A percentile compares a stretch with the other conserved stretches of the same genome.
phyloP scores from a whole-genome alignment of 2,888 invertebrate genomes.

The Gibbula magus region DNA sequence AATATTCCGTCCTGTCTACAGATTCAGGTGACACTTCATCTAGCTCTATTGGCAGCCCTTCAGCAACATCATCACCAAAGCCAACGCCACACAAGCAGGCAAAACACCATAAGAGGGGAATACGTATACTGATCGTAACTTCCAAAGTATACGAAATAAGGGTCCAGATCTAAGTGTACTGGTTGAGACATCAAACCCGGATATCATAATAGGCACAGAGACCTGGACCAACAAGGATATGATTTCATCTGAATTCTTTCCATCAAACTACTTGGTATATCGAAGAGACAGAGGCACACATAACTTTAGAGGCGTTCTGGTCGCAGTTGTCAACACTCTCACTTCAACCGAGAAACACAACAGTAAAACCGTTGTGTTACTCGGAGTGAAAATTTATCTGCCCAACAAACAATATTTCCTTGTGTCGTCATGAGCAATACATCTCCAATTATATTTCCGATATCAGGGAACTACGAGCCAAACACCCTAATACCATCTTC shows the following conservation, averaged over 20 bases:
- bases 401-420: not conserved
- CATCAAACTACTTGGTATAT: not conserved
- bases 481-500: conserved; percentile 9
- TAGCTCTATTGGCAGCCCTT: not conserved
- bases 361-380: not conserved
- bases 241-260: not conserved
- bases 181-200: conserved; percentile 9
- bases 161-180: not conserved
- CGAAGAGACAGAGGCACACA: not conserved
- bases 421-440: not conserved
- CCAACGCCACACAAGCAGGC: not conserved
- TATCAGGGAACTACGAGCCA: not conserved
- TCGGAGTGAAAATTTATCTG: not conserved
- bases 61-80: conserved; percentile 11
- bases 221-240: conserved; percentile 25
- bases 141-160: conserved; percentile 12
- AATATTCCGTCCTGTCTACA: not conserved
- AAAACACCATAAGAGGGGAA: not conserved
- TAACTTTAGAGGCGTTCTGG: not conserved
- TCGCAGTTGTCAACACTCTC: not conserved
- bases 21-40: not conserved
- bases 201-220: conserved; percentile 27
- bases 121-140: conserved; percentile 24
- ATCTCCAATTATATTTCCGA: not conserved
- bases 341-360: not conserved